phyloP scores from a whole-genome alignment of 2,113 vertebrate genomes.

The Onychostoma macrolepis region DNA sequence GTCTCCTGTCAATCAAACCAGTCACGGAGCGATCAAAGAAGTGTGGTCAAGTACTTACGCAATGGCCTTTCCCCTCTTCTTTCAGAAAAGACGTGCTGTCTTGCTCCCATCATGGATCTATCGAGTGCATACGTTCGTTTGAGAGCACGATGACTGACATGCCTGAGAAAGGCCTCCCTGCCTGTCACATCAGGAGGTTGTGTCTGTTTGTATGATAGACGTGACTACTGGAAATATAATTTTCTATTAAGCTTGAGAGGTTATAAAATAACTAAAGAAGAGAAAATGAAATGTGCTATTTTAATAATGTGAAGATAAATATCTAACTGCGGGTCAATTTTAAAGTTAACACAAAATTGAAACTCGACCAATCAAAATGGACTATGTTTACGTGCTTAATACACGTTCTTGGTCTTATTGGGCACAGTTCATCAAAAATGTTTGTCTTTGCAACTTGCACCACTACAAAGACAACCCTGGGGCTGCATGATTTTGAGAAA shows the following conservation, averaged over 20 bases:
- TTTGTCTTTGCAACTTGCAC: neutral
- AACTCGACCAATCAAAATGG: neutral
- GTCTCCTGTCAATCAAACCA: slow-evolving; percentile 39
- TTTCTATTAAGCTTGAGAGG: slow-evolving; percentile 64
- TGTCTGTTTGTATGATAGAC: slow-evolving; percentile 68
- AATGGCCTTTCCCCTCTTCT: slow-evolving; percentile 34
- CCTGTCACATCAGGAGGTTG: slow-evolving; percentile 61
- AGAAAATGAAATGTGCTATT: slow-evolving; percentile 70
- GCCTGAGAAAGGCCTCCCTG: slow-evolving; percentile 57
- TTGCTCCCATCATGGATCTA: slow-evolving; percentile 8
- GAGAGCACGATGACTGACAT: slow-evolving; percentile 55
- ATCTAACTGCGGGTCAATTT: neutral
- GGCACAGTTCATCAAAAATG: neutral
- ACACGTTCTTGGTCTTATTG: neutral
- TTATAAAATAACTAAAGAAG: slow-evolving; percentile 64
- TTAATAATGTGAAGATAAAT: slow-evolving; percentile 59
- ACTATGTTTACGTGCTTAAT: neutral
- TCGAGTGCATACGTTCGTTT: slow-evolving; percentile 7
- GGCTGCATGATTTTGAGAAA: neutral
- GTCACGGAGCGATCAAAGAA: slow-evolving; percentile 30
- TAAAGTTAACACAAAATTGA: neutral
- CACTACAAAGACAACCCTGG: neutral
- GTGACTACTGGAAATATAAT: slow-evolving; percentile 65
- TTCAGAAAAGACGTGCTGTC: slow-evolving; percentile 14
- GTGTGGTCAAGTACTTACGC: slow-evolving; percentile 1